Evolutionary conservation across 2,888 invertebrate species (phyloP), one percentile per base, ranked within the genome.

Genomic region (Drosophila merina): DNA sequence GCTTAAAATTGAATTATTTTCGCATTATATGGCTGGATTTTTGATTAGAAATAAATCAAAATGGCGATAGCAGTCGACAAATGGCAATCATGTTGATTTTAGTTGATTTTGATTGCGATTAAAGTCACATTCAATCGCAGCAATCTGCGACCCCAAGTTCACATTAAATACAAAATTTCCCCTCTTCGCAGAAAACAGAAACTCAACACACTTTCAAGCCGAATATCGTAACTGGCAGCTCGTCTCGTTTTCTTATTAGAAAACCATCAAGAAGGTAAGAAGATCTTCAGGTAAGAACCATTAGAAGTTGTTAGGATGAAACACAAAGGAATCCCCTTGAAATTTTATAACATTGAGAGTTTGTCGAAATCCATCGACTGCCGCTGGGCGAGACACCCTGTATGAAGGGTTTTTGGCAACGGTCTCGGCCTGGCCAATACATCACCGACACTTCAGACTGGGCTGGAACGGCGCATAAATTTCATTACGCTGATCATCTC

Each of bases 401-500:
- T 80, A 56, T 68, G 8, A 0, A n/a, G 7, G 26, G 38, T 40
- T 59, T 74, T 62, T 42, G 63, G 55, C 10, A 38, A 36, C 26
- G 47, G 50, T 20, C n/a, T 56, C 20, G 40, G 31, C 48, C 44
- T 8, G 66, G 64, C 38, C 69, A 78, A 77, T 79, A 70, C 79
- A 77, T 82, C 79, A 80, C 62, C 75, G 30, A 67, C 74, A 77
- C 62, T 82, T 79, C 71, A 75, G 40, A 42, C 47, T 25, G 56
- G 57, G 14, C 67, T 47, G 67, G 64, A 31, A 14, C 72, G 47
- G 63, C 60, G 72, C 81, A 86, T 80, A 85, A 79, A 80, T 85
- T 87, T 76, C 79, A 78, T 87, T 83, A 79, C 78, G 81, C 81
- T 82, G 85, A 75, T 80, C 64, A 64, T 64, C 66, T 64, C 38